Conservation (phyloP, 2,113 vertebrate genomes). For the Lasiurus cinereus region DNA sequence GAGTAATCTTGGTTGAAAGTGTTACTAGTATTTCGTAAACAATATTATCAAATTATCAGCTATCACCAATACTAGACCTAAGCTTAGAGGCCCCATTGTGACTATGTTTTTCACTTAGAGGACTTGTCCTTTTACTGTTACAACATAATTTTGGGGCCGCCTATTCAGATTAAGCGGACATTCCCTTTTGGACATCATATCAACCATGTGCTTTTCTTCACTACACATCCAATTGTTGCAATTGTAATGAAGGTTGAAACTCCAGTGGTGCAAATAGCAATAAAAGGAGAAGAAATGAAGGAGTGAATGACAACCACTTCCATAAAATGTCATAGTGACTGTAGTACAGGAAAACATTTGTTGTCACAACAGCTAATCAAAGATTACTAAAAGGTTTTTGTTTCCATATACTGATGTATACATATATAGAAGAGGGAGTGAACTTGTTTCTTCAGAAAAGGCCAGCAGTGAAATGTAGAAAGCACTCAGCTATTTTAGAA, state of each 20-base stretch:
- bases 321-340: background rate
- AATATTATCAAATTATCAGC: background rate
- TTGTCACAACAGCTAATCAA: background rate
- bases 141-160: background rate
- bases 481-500: background rate
- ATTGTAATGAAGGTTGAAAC: background rate
- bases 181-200: constrained; percentile 1
- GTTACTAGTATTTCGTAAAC: background rate
- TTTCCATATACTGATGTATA: background rate
- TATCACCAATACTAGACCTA: background rate
- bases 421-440: background rate
- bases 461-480: background rate
- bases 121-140: constrained; percentile 43
- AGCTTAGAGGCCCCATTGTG: background rate
- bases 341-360: background rate
- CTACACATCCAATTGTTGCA: background rate
- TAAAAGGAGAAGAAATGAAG: background rate
- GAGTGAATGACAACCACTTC: background rate
- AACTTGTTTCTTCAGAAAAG: background rate
- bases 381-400: background rate
- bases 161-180: background rate
- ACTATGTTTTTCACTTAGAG: background rate
- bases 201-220: constrained; percentile 31
- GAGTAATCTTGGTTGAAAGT: background rate
- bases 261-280: background rate